Conservation (phyloP, 1,140 invertebrate species). For the Musca domestica region DNA sequence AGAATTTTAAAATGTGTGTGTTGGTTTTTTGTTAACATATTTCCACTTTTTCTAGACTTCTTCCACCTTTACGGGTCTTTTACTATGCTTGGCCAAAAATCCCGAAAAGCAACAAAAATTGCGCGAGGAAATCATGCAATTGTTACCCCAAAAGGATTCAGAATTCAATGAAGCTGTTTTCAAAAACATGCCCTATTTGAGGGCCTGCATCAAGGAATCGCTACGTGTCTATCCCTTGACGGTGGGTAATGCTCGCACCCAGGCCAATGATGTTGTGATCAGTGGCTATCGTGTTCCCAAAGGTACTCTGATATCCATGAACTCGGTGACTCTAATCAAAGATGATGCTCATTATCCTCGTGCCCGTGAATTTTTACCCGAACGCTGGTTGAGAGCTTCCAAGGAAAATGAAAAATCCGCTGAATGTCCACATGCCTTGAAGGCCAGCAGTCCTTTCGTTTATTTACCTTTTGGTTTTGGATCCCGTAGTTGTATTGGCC, state of each 20-base stretch:
- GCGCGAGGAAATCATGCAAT: constrained; percentile 65
- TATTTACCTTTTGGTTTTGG: constrained; percentile 64
- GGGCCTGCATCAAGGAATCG: constrained; percentile 66
- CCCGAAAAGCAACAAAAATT: constrained; percentile 70
- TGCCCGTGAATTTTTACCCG: constrained; percentile 59
- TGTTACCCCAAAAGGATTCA: constrained; percentile 56
- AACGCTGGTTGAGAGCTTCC: constrained; percentile 57
- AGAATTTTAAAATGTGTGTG: not conserved
- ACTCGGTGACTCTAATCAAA: constrained; percentile 47
- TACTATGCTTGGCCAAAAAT: constrained; percentile 63
- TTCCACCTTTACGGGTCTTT: constrained; percentile 26
- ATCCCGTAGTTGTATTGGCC: constrained; percentile 59
- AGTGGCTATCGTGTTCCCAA: constrained; percentile 62
- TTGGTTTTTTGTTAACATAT: not conserved
- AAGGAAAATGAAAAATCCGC: constrained; percentile 29
- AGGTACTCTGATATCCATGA: constrained; percentile 39
- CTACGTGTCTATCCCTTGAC: constrained; percentile 58
- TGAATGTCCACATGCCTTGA: constrained; percentile 38
- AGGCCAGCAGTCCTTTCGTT: constrained; percentile 59
- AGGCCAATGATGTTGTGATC: constrained; percentile 57
- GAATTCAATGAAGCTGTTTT: constrained; percentile 59
- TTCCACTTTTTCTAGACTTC: constrained; percentile 31
- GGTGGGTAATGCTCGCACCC: constrained; percentile 54
- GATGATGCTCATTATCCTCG: constrained; percentile 57
- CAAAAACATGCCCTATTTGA: constrained; percentile 61